Base-by-base conservation (phyloP, 2,888 invertebrate species). In the Torymus texanus region DNA sequence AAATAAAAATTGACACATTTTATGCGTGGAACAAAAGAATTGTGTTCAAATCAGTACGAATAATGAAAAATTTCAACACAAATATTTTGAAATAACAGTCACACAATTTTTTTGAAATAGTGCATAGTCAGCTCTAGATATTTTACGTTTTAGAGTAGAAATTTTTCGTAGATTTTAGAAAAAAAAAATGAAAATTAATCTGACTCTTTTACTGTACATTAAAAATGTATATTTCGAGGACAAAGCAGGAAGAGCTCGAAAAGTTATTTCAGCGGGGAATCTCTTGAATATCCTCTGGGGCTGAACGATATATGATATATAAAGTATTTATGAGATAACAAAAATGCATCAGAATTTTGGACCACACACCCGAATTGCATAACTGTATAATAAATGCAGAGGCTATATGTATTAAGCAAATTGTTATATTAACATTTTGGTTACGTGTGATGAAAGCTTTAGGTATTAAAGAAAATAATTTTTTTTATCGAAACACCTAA, bases 181-280 rank as follows among this genome's bases (percentile, higher is more conserved):
- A 76, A 41, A 24, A 41, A 41, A 70, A 41, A 1, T 71, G 63
- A 70, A 61, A 68, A 76, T 63, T 76, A 76, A 76, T 76, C 65
- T 76, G 11, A 63, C 56, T 76, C 55, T 68, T 65, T 61, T 70
- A 71, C 24, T 76, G 63, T 70, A 55, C 58, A 61, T 63, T 73
- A 62, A 68, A 61, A 76, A 70, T 29, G 70, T 70, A 70, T 76
- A 70, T 76, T 75, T 76, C 62, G 76, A 76, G 76, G 76, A 76
- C 53, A 56, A 56, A 70, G 76, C 76, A 63, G 76, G 67, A 76
- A 70, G 62, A 56, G 62, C 67, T 67, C 59, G 67, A 67, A 75
- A 75, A 75, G 67, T 75, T 75, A 59, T 67, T 68, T 75, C 75
- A 62, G 68, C 75, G 75, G 75, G 53, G 53, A 62, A 62, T 14